Percentiles rank a stretch among this genome's conserved stretches.
Evolutionary conservation across 2,113 vertebrate genomes (phyloP).

Genomic region (Notothenia coriiceps): DNA sequence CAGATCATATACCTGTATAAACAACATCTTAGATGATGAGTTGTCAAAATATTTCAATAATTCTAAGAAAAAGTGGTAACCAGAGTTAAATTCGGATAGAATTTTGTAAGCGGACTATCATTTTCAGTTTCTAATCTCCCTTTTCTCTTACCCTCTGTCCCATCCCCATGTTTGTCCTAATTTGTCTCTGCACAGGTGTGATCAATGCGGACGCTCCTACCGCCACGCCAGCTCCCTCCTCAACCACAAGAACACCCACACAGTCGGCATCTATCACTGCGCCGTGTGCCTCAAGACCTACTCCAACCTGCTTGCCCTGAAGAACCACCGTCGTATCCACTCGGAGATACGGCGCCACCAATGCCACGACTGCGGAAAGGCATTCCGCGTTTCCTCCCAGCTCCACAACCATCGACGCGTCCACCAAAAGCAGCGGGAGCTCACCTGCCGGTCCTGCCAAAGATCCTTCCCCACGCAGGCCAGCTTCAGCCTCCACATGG

Average conservation of each 20-base stretch:
- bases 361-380: conserved; percentile 86
- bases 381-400: conserved; percentile 83
- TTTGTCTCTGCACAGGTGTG: conserved; percentile 84
- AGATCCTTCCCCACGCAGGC: conserved; percentile 84
- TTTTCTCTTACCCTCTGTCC: background rate
- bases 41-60: conserved; percentile 3
- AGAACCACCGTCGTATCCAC: conserved; percentile 85
- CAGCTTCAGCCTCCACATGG: conserved; percentile 88
- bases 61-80: conserved; percentile 68
- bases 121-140: conserved; percentile 43
- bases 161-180: background rate
- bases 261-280: conserved; percentile 82
- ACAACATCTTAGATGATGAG: conserved; percentile 39
- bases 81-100: conserved; percentile 51
- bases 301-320: conserved; percentile 82
- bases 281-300: conserved; percentile 83
- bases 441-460: conserved; percentile 83
- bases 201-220: conserved; percentile 83
- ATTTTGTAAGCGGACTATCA: background rate
- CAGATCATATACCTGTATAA: conserved; percentile 89
- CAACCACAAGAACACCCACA: conserved; percentile 86
- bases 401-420: conserved; percentile 85
- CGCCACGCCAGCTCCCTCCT: conserved; percentile 49
- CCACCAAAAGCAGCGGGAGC: conserved; percentile 86
- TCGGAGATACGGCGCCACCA: conserved; percentile 87